Conservation (phyloP, 1,140 invertebrate species). For the Aphelenchoides fujianensis region DNA sequence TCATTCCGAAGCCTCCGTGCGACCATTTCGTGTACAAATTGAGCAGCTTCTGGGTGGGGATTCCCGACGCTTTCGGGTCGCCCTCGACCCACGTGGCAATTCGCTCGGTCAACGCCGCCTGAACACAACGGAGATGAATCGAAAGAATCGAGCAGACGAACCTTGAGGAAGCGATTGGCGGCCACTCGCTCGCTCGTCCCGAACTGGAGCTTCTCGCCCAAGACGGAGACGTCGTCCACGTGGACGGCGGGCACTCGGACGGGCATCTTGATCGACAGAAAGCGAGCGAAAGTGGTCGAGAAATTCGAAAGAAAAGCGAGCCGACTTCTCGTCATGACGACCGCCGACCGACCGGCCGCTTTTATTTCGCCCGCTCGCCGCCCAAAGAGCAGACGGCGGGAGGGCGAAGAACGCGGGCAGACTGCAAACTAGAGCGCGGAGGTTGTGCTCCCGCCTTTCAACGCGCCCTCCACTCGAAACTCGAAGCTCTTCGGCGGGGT, state of each 20-base stretch:
- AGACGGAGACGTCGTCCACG: constrained; percentile 5
- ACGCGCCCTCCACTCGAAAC: too few species aligned
- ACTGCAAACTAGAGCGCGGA: too few species aligned
- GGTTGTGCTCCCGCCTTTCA: too few species aligned
- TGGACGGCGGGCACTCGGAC: background rate
- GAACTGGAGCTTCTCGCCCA: constrained; percentile 21
- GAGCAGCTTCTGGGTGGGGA: constrained; percentile 36
- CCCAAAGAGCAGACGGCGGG: too few species aligned
- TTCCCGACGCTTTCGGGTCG: constrained; percentile 28
- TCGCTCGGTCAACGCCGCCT: constrained; percentile 11
- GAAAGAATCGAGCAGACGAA: constrained; percentile 16
- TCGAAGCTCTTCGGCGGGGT: too few species aligned
- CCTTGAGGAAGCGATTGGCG: constrained; percentile 39
- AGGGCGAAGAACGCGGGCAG: too few species aligned
- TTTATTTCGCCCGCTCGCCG: too few species aligned
- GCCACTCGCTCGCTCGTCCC: constrained; percentile 23
- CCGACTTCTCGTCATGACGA: too few species aligned
- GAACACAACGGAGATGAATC: background rate
- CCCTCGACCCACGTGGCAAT: constrained; percentile 25
- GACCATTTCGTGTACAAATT: constrained; percentile 48
- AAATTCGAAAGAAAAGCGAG: too few species aligned
- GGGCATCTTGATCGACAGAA: too few species aligned
- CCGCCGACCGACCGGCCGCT: too few species aligned
- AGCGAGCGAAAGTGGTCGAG: too few species aligned
- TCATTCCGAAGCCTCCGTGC: constrained; percentile 41